phyloP scores from a whole-genome alignment of 2,797 vertebrate genomes.

The Rhinophrynus dorsalis region DNA sequence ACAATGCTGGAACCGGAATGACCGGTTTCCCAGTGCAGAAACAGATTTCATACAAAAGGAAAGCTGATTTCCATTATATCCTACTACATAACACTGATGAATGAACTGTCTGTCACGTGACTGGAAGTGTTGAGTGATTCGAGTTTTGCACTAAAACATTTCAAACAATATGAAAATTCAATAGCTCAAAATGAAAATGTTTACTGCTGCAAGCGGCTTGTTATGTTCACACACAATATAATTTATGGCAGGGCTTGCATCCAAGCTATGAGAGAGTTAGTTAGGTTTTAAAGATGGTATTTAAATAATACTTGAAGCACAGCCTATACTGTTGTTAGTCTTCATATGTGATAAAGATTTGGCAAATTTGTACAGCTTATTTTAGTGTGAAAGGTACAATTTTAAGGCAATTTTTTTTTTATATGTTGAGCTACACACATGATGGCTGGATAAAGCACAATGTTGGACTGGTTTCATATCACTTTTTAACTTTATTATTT shows the following conservation, averaged over 20 bases:
- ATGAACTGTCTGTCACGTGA: constrained; percentile 41
- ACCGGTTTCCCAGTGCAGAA: constrained; percentile 42
- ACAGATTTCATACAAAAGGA: constrained; percentile 37
- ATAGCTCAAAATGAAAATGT: neutral
- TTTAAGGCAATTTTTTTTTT: no score
- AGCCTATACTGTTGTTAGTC: no score
- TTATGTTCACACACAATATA: neutral
- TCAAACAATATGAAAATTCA: constrained; percentile 7
- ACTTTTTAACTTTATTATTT: no score
- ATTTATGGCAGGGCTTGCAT: neutral
- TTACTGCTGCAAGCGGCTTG: neutral
- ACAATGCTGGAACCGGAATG: constrained; percentile 33
- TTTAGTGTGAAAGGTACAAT: no score
- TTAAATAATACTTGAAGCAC: no score
- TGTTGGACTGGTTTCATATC: no score
- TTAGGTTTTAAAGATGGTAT: no score
- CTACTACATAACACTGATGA: constrained; percentile 29
- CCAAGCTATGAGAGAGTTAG: neutral
- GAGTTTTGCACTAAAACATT: constrained; percentile 9
- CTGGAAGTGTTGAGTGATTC: constrained; percentile 37
- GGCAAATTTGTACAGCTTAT: no score
- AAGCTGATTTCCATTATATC: constrained; percentile 42
- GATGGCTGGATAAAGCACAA: no score
- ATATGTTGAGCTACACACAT: no score
- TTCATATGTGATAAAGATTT: no score